Evolutionary conservation across 2,797 vertebrate species (phyloP).

Genomic region (Notolabrus celidotus): DNA sequence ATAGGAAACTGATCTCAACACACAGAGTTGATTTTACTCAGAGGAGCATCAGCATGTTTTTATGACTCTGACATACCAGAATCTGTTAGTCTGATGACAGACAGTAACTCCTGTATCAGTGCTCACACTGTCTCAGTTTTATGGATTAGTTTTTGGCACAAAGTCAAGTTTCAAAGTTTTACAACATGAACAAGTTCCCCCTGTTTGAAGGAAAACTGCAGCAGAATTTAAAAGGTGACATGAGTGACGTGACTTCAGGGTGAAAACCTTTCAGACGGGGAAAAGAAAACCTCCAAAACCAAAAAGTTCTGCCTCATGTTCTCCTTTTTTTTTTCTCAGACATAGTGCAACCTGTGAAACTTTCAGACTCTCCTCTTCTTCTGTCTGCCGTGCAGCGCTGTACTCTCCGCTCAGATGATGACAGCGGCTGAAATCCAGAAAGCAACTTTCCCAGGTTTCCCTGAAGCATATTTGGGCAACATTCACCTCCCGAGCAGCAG

Average conservation of each 20-base stretch:
- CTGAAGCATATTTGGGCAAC: constrained; percentile 53
- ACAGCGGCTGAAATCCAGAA: constrained; percentile 72
- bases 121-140: background rate
- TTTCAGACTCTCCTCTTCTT: background rate
- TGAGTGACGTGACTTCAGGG: constrained; percentile 24
- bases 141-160: constrained; percentile 13
- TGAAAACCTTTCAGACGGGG: background rate
- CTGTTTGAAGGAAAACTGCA: background rate
- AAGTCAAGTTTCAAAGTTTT: constrained; percentile 8
- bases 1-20: background rate
- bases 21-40: background rate
- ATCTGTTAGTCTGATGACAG: background rate
- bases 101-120: too few species aligned
- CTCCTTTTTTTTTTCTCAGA: background rate
- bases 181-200: background rate
- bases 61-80: background rate
- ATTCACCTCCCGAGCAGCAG: constrained; percentile 50
- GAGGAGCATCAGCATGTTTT: background rate
- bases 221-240: constrained; percentile 9
- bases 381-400: constrained; percentile 10
- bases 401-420: constrained; percentile 60
- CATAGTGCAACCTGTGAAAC: constrained; percentile 36
- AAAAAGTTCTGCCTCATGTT: constrained; percentile 9
- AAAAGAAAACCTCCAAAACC: constrained; percentile 2
- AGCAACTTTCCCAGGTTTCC: constrained; percentile 66